Percentiles rank a stretch among this genome's conserved stretches.
Conservation (phyloP, 2,113 vertebrate species). For the Morone chrysops region DNA sequence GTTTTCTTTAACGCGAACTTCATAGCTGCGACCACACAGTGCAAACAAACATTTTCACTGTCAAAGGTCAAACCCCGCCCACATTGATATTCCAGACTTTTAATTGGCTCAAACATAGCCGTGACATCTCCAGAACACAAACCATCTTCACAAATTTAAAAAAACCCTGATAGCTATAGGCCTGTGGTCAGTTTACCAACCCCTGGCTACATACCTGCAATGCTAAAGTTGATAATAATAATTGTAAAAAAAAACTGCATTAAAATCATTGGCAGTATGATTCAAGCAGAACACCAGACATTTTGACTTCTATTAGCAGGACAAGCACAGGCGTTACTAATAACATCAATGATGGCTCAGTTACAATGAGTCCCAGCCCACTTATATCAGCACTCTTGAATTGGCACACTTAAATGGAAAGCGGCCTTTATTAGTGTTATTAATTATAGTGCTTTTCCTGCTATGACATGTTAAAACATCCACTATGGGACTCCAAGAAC, state of each 20-base stretch:
- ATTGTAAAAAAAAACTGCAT: background rate
- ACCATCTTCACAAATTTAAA: too few relatives aligned
- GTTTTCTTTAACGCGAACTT: too few relatives aligned
- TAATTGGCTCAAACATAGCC: too few relatives aligned
- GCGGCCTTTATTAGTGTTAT: slow-evolving; percentile 1
- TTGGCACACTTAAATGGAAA: background rate
- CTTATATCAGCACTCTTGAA: background rate
- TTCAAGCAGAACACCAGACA: background rate
- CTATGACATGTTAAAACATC: background rate
- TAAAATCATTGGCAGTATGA: background rate
- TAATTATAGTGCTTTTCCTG: background rate
- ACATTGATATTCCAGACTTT: too few relatives aligned
- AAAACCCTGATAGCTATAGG: too few relatives aligned
- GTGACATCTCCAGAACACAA: too few relatives aligned
- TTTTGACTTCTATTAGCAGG: background rate
- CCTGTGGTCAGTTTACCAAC: too few relatives aligned
- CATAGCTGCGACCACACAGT: too few relatives aligned
- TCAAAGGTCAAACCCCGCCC: too few relatives aligned
- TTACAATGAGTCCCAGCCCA: background rate
- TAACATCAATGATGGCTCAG: background rate
- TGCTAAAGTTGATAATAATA: too few relatives aligned
- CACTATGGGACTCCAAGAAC: background rate
- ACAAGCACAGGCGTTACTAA: background rate
- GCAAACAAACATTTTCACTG: too few relatives aligned
- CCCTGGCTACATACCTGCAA: too few relatives aligned